Conservation (phyloP, 2,888 invertebrate genomes). For the Brenthis daphne region DNA sequence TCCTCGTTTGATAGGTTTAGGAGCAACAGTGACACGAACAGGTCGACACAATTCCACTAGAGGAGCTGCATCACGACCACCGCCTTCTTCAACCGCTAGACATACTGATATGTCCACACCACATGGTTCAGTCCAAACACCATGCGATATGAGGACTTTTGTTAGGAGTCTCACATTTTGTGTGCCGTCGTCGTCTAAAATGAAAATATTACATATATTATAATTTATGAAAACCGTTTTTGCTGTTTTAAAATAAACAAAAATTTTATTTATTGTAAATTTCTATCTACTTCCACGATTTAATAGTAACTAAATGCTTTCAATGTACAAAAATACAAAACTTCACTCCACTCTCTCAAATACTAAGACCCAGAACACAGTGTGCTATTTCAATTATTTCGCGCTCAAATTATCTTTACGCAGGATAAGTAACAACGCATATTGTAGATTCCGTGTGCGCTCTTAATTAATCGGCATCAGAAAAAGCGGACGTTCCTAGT, state of each 20-base stretch:
- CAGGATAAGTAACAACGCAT: too few species aligned
- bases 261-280: too few species aligned
- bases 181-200: conserved; percentile 77
- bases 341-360: too few species aligned
- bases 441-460: too few species aligned
- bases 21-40: conserved; percentile 92
- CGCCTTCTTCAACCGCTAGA: conserved; percentile 85
- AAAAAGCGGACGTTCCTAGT: too few species aligned
- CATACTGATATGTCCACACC: conserved; percentile 93
- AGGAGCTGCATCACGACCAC: conserved; percentile 68
- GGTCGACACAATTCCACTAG: conserved; percentile 91
- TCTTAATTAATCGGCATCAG: too few species aligned
- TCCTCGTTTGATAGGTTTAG: conserved; percentile 93
- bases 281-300: too few species aligned
- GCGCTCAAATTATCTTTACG: too few species aligned
- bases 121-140: conserved; percentile 96
- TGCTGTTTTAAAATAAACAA: not conserved
- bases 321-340: too few species aligned
- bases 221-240: not conserved
- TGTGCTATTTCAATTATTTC: too few species aligned
- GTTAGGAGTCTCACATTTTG: conserved; percentile 88
- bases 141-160: conserved; percentile 93
- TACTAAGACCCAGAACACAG: too few species aligned
- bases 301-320: too few species aligned
- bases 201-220: not conserved